Evolutionary conservation across 2,888 invertebrate species (phyloP).

Genomic region (Ectemnius lituratus): DNA sequence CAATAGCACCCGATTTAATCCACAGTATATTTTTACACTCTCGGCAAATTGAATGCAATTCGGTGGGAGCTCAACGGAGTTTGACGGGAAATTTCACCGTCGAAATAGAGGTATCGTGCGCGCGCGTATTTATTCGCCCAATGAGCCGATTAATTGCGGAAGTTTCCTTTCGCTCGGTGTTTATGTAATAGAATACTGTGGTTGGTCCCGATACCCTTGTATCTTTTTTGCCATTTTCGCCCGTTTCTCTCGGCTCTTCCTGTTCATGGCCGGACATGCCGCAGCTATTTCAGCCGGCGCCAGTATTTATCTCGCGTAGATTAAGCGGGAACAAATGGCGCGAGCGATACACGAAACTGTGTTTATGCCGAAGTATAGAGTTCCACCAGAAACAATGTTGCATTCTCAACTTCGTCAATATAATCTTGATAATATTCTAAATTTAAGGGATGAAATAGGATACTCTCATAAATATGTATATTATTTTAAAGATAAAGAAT

Average conservation of each 20-base stretch:
- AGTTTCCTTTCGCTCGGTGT: background rate
- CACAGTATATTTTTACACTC: too few relatives aligned
- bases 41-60: too few relatives aligned
- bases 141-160: background rate
- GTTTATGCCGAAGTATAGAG: background rate
- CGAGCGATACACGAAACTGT: constrained; percentile 54
- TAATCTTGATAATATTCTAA: too few relatives aligned
- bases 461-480: too few relatives aligned
- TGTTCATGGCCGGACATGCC: constrained; percentile 26
- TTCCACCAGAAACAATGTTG: too few relatives aligned
- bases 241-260: constrained; percentile 14
- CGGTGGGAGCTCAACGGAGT: too few relatives aligned
- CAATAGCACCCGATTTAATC: too few relatives aligned
- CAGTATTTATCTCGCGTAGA: constrained; percentile 57
- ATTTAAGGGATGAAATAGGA: too few relatives aligned
- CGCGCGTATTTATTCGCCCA: constrained; percentile 1
- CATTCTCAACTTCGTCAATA: too few relatives aligned
- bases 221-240: background rate
- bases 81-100: too few relatives aligned
- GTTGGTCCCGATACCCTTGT: background rate
- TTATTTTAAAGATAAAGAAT: too few relatives aligned
- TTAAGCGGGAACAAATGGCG: constrained; percentile 56
- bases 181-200: background rate
- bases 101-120: too few relatives aligned
- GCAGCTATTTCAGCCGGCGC: constrained; percentile 41